Base-by-base conservation (phyloP, 2,797 vertebrate species). In the Molossus alvarezi region DNA sequence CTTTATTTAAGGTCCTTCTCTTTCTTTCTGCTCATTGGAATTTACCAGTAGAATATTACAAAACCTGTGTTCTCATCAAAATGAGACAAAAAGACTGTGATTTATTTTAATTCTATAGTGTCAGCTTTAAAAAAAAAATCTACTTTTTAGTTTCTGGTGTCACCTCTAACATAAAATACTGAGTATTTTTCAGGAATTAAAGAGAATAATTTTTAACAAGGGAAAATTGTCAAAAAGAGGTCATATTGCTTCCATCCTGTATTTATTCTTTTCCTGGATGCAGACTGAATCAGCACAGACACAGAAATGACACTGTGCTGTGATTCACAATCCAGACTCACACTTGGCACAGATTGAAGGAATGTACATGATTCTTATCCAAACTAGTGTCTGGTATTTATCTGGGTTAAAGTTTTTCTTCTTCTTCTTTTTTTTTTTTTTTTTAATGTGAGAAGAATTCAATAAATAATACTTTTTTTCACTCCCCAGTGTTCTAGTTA, bases 381-480 rank as follows among this genome's bases (percentile, higher is more conserved):
- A 97, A 91, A 94, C 37, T 53, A 84, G 89, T 75, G 89, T 86
- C 79, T 97, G 90, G 20, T 97, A 92, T 96, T 94, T 90, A 90
- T 87, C 90, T 17, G 95, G 90, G 93, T 82, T 94, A 69, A 69
- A 29, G n/a, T 64, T 45, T 37, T 82, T 51, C 6, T 48, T 15
- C 27, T 18, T 17, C 48, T n/a, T 5, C 45, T 51, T 15, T 4
- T 29, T 88, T 9, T 53, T n/a, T 72, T 37, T 69, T 20, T 55
- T 84, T 71, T 33, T 60, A 37, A 84, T 69, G 29, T 90, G 53
- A 96, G 23, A 95, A 90, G 37, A 94, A 84, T 88, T 92, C 53
- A 83, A 86, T 90, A 95, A 96, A 86, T 71, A 85, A 75, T 57
- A 58, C 27, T 72, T 81, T 88, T 93, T n/a, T 84, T 90, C 5